Base-by-base conservation (phyloP, 2,888 invertebrate species). In the Nomada ferruginata region DNA sequence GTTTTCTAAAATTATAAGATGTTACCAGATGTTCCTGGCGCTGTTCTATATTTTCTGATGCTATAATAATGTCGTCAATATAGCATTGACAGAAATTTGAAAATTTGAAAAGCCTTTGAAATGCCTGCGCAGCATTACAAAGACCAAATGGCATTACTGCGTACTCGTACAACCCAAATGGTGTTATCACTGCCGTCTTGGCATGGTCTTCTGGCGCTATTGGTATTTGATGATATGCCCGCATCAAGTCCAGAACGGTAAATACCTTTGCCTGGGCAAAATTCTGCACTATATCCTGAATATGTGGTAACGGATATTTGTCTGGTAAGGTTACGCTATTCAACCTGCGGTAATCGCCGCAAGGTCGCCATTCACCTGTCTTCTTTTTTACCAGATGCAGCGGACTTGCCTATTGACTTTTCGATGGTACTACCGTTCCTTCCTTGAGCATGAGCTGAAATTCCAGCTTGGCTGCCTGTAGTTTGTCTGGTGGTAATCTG, bases 401-500 rank as follows among this genome's bases (percentile, higher is more conserved):
- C 9, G 55, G 55, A n/a, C 55, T n/a, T 20, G 55, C 55, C 55
- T 7, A 55, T 55, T 18, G 55, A 20, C 55, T 55, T 10, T n/a
- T n/a, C 18, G 55, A 55, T 55, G 55, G 55, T 55, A 13, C 5
- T 15, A 13, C 11, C 11, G 4, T 50, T 50, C 50, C 50, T 18
- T 29, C n/a, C 2, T 18, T 26, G 26, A 26, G 26, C 26, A 26
- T 26, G 26, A 26, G 26, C 26, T 26, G 26, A 26, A 26, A 26
- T 26, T 26, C 26, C 26, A 26, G 26, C 1, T 26, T 26, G 2
- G 26, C 26, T 26, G 26, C 26, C 26, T 26, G 26, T 1, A 66
- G 55, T 52, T 71, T 71, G 2, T 60, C 52, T 7, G 71, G 71
- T 9, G 47, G 18, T 50, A 71, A n/a, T 9, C 71, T 26, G 0